A percentile compares a stretch with the other conserved stretches of the same genome.
phyloP scores from a whole-genome alignment of 2,888 invertebrate species.

The Smittia aterrima region DNA sequence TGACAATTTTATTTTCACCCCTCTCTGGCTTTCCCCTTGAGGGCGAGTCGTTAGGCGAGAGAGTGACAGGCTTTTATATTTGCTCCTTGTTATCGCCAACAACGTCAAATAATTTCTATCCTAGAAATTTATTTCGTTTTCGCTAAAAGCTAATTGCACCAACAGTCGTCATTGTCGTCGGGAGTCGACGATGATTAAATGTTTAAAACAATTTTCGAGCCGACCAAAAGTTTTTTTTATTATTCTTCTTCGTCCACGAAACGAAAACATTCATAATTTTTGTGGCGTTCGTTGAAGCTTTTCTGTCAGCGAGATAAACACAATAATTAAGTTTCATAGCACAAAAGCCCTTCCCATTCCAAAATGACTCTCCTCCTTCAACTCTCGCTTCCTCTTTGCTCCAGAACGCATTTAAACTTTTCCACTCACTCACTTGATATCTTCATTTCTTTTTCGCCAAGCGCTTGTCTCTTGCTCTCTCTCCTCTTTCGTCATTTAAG shows the following conservation, averaged over 20 bases:
- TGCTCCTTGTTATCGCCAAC: neutral
- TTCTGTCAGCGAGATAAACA: constrained; percentile 13
- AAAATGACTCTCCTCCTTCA: too few relatives aligned
- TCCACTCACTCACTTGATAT: constrained; percentile 14
- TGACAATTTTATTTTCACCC: constrained; percentile 28
- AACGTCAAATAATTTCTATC: neutral
- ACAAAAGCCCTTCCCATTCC: neutral
- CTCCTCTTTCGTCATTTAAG: neutral
- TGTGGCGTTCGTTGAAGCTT: constrained; percentile 8
- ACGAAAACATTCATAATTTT: neutral
- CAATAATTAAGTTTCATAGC: constrained; percentile 9
- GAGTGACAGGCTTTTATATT: neutral
- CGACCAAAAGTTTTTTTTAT: neutral
- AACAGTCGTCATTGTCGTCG: neutral
- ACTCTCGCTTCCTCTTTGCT: neutral
- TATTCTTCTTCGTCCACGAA: neutral
- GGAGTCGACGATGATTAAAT: too few relatives aligned
- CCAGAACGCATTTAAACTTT: constrained; percentile 5
- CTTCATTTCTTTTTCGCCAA: neutral
- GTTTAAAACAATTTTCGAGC: too few relatives aligned
- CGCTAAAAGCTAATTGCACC: neutral
- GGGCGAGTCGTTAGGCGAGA: neutral
- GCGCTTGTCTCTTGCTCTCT: too few relatives aligned
- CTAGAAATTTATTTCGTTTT: neutral
- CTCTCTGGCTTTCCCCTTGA: neutral